These are phyloP conservation scores for Crocodylus rhombifer DNA, from an alignment of 2,797 vertebrate species.

Conservation along the genomic window DNA sequence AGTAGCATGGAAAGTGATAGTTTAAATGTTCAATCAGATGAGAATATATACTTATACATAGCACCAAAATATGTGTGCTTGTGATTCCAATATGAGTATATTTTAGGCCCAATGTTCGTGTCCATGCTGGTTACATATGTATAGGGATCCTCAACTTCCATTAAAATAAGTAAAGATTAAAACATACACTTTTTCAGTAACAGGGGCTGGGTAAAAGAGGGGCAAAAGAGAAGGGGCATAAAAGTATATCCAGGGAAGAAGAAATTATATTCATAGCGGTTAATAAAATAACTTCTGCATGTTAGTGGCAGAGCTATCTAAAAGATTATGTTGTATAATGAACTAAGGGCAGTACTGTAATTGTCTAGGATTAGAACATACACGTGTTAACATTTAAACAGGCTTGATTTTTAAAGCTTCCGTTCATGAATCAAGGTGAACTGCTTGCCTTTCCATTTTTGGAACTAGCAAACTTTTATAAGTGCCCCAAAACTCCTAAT, in stretches of 20 bases:
- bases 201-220: not conserved
- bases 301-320: not conserved
- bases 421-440: not conserved
- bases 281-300: not conserved
- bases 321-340: not conserved
- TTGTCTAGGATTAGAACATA: not conserved
- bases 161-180: not conserved
- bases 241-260: not conserved
- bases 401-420: not conserved
- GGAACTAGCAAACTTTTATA: not conserved
- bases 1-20: constrained; percentile 24
- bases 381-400: not conserved
- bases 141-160: not conserved
- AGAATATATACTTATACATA: constrained; percentile 17
- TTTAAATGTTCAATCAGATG: constrained; percentile 50
- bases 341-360: not conserved
- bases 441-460: not conserved
- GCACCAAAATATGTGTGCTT: not conserved
- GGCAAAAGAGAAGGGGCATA: not conserved
- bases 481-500: not conserved
- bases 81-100: not conserved
- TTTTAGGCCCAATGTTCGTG: not conserved
- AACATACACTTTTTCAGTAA: not conserved
- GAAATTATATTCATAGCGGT: not conserved
- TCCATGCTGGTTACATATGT: not conserved